Evolutionary conservation across 2,888 invertebrate genomes (phyloP).

Genomic region (Drosophila testacea): DNA sequence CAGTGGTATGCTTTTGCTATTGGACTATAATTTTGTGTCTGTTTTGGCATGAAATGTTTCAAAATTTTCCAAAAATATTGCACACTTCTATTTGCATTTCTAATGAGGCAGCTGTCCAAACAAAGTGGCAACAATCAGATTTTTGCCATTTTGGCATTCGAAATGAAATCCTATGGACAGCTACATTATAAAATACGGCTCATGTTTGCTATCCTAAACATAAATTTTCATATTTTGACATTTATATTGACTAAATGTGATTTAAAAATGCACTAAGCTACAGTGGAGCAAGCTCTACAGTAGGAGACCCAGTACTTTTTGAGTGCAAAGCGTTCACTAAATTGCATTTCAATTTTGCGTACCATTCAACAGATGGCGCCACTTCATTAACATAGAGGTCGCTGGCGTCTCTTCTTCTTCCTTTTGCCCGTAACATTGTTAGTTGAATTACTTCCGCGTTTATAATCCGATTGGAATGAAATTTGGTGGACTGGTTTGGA

Average conservation of each 20-base stretch:
- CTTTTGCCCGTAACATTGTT: no score
- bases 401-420: no score
- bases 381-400: no score
- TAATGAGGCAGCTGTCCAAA: constrained; percentile 57
- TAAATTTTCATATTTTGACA: constrained; percentile 28
- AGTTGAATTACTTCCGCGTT: no score
- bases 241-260: constrained; percentile 21
- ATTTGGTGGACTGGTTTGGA: no score
- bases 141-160: constrained; percentile 8
- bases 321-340: no score
- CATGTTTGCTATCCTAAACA: constrained; percentile 18
- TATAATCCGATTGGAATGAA: no score
- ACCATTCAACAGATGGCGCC: no score
- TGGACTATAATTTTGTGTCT: constrained; percentile 46
- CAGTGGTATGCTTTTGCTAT: constrained; percentile 1
- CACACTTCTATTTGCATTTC: constrained; percentile 66
- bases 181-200: constrained; percentile 34
- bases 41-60: constrained; percentile 44
- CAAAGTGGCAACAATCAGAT: constrained; percentile 24
- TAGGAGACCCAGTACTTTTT: no score
- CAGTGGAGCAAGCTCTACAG: no score
- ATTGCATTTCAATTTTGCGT: no score
- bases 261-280: no score
- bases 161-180: constrained; percentile 15
- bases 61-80: constrained; percentile 31